Conservation (phyloP, 2,888 invertebrate species). For the Papilio elwesi region DNA sequence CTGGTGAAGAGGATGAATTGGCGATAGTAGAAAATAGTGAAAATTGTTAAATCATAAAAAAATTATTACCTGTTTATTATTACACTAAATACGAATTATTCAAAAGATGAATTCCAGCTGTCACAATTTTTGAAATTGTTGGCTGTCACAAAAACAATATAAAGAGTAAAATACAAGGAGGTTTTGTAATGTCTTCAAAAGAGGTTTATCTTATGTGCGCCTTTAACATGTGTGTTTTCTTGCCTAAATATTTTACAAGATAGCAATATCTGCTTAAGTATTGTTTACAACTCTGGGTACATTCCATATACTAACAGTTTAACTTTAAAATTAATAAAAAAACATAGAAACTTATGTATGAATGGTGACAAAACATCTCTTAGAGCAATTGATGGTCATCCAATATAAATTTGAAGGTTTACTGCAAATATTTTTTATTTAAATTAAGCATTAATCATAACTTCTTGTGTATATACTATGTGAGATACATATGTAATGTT, state of each 20-base stretch:
- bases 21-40: slow-evolving; percentile 73
- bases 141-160: slow-evolving; percentile 21
- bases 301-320: too few relatives aligned
- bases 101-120: slow-evolving; percentile 18
- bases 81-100: slow-evolving; percentile 24
- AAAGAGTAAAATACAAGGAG: slow-evolving; percentile 24
- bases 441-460: too few relatives aligned
- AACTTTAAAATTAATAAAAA: too few relatives aligned
- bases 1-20: slow-evolving; percentile 76
- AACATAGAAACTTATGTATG: too few relatives aligned
- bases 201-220: neutral
- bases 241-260: neutral
- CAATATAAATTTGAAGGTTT: too few relatives aligned
- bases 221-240: neutral
- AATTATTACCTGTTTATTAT: slow-evolving; percentile 37
- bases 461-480: too few relatives aligned
- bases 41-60: slow-evolving; percentile 45
- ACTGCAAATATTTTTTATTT: too few relatives aligned
- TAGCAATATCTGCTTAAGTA: too few relatives aligned
- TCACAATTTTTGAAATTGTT: slow-evolving; percentile 22
- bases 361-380: too few relatives aligned
- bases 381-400: too few relatives aligned
- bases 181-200: slow-evolving; percentile 1
- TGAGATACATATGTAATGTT: too few relatives aligned
- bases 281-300: too few relatives aligned